Evolutionary conservation across 2,888 invertebrate genomes (phyloP), one percentile per base, ranked within the genome.

Genomic region (Stenolophus ochropezus): DNA sequence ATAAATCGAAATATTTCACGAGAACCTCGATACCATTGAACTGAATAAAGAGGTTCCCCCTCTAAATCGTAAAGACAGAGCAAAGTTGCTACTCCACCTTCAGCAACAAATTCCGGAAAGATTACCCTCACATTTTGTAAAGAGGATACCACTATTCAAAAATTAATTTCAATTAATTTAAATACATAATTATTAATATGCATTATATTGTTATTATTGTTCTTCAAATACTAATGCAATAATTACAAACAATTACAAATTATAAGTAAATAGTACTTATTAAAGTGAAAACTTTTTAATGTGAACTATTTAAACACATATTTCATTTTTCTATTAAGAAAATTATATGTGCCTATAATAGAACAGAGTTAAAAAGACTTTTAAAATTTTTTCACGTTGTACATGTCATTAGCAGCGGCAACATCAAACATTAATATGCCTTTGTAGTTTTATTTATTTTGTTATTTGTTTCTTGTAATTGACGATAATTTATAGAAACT

Each of bases 1-100:
- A 93, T 92, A 86, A 91, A 93, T 84, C 94, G 91, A 88, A 93
- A 94, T 89, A 94, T 94, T 89, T 94, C 94, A 87, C 93, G 91
- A 85, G 91, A 91, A 61, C 93, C 93, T 84, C 93, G 91, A 88
- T 94, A 94, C 92, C 93, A 94, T 88, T 94, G 94, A 83, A 93
- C 93, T 61, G 93, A 92, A 88, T 94, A 94, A 8, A 94, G 89
- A 0, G 93, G 93, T 8, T 93, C 93, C n/a, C 92, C 93, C 3
- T 93, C 92, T 84, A 93, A 89, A 86, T 93, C 92, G 87, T 93
- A 93, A 42, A 91, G 88, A 85, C 93, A 94, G 33, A 91, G 91
- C 23, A 93, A 87, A 0, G 89, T 90, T 16, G 92, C 92, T 83
- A 92, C 92, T 18, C 92, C 91, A 0, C 92, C 93, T 49, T 81